Evolutionary conservation across 2,797 vertebrate genomes (phyloP), one percentile per base, ranked within the genome.

Genomic region (Cephalopachus bancanus): DNA sequence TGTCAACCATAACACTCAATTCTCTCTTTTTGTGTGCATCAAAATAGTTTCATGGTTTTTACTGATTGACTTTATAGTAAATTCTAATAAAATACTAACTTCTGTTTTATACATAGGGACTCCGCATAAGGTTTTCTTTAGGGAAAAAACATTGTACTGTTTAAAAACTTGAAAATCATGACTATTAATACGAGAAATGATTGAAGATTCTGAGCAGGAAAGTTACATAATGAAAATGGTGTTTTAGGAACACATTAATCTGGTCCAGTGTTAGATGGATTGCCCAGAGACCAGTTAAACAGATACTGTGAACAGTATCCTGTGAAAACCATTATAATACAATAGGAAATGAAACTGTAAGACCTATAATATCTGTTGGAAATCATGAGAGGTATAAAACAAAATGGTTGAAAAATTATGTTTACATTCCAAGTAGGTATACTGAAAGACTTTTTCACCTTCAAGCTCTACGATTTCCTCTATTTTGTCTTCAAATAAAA

Each of bases 251-350:
- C 92, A 37, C 83, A 94, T 94, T 96, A 93, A 94, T 97, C 95
- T 92, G 74, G 17, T 86, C 87, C 16, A 80, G 62, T 94, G 75
- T 97, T 87, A 95, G 88, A 83, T 67, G 59, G 76, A 85, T 96
- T 88, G 59, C 87, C 33, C 59, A 94, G 95, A 96, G 84, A 89
- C 62, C 62, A 96, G 94, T 95, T 97, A 80, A 94, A 89, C 96
- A 96, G 92, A 85, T 80, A 90, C 76, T 59, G 60, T 92, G 90
- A 93, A 97, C 16, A 93, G n/a, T 1, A 0, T 60, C 83, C 67
- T 97, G 86, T 97, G 83, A 97, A 97, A 96, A 79, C 81, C 83
- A 95, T 94, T 86, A 93, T 55, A 95, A 80, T 92, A 80, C 64
- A 89, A 93, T 79, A 84, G 79, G 74, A 96, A 97, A 94, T 81